Base-by-base conservation (phyloP, 2,113 vertebrate species). In the Oxyura jamaicensis region DNA sequence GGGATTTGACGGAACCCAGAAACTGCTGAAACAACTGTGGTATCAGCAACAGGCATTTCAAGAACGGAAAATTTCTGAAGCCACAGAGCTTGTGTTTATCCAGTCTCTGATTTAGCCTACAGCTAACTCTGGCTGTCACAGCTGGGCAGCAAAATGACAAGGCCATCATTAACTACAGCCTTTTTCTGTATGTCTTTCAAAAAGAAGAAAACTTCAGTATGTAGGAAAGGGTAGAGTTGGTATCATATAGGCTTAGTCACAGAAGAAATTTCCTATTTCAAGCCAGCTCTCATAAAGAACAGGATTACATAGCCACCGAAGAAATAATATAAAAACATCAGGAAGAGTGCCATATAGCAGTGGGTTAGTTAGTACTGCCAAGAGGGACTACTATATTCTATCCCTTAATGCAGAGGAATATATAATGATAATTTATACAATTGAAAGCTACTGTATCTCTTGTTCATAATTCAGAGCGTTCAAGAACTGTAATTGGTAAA, bases 61-160 rank as follows among this genome's bases (percentile, higher is more conserved):
- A 86, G 76, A 86, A 0, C 17, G 60, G 33, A 93, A 48, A 66
- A 74, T 48, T 81, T 92, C 73, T 88, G 80, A 95, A 93, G 80
- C 23, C 69, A 88, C 69, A 66, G 50, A 72, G 15, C 17, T 67
- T 71, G 29, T 72, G 52, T 68, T 93, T 92, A 65, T 74, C 52
- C 68, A 31, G 19, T 26, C 35, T 88, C 53, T 68, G 80, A 68
- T 83, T 78, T 74, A 86, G 56, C 79, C 56, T 48, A 11, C 23
- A 95, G 71, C n/a, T 52, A 46, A 31, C 79, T 81, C 78, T 48
- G 53, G n/a, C 31, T 94, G 90, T 75, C 83, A 74, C 75, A 95
- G 83, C 14, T 44, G n/a, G 86, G 66, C 68, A 82, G 73, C 21
- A 96, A 94, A 86, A 92, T 52, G 65, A 86, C 56, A 88, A 86